Evolutionary conservation across 1,140 invertebrate genomes (phyloP).

Genomic region (Anthonomus grandis): DNA sequence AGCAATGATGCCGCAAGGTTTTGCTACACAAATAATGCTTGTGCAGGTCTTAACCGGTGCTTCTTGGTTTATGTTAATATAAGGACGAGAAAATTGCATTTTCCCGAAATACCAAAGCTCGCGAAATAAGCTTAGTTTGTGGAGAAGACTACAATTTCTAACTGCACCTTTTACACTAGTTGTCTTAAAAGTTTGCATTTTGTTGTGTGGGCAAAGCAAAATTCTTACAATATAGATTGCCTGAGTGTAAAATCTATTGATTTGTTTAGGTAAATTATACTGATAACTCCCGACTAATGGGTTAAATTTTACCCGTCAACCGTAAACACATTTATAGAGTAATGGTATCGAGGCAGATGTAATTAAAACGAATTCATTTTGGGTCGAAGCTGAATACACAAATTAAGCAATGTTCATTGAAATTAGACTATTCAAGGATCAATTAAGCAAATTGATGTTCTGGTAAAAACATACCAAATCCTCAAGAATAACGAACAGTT

Average conservation of each 20-base stretch:
- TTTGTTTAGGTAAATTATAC: no score
- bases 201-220: no score
- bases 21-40: conserved; percentile 20
- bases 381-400: conserved; percentile 21
- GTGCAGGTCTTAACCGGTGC: conserved; percentile 17
- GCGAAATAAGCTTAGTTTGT: conserved; percentile 7
- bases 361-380: conserved; percentile 27
- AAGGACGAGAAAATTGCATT: conserved; percentile 21
- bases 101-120: conserved; percentile 12
- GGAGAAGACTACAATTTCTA: conserved; percentile 4
- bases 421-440: conserved; percentile 20
- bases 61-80: conserved; percentile 20
- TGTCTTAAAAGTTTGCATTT: conserved; percentile 1
- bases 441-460: conserved; percentile 20
- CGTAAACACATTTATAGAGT: conserved; percentile 13
- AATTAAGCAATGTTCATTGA: conserved; percentile 26
- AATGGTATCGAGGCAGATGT: conserved; percentile 15
- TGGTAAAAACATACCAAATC: conserved; percentile 9
- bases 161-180: neutral
- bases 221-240: no score
- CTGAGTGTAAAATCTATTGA: no score
- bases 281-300: no score
- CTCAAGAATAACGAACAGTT: no score
- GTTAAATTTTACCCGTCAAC: no score
- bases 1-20: conserved; percentile 18